Percentiles rank a stretch among this genome's conserved stretches.
Evolutionary conservation across 2,113 vertebrate genomes (phyloP).

Genomic region (Clupea harengus): DNA sequence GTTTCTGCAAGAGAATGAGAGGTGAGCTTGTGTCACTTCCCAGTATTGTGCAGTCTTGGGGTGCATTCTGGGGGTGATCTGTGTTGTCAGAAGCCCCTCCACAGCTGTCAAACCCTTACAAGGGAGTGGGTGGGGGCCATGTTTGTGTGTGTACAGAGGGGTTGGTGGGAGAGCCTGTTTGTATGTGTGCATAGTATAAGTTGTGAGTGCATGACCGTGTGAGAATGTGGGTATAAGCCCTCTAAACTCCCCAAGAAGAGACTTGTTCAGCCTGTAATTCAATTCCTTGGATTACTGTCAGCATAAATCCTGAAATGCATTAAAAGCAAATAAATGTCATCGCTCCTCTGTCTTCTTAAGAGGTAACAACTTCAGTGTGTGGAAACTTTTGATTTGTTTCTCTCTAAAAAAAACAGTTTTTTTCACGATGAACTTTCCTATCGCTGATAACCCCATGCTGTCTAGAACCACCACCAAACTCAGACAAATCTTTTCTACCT

Average conservation of each 20-base stretch:
- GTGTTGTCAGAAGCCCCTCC: slow-evolving; percentile 66
- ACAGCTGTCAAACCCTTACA: slow-evolving; percentile 67
- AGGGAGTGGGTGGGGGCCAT: slow-evolving; percentile 47
- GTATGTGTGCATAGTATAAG: background rate
- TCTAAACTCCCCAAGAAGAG: background rate
- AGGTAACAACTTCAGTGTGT: background rate
- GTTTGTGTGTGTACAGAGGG: slow-evolving; percentile 34
- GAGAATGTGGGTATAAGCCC: background rate
- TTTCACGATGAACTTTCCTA: background rate
- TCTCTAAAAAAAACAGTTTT: background rate
- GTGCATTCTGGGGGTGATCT: slow-evolving; percentile 73
- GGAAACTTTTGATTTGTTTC: slow-evolving; percentile 3
- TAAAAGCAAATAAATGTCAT: background rate
- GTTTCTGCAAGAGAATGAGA: slow-evolving; percentile 60
- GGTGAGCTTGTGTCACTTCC: slow-evolving; percentile 65
- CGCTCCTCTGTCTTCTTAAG: background rate
- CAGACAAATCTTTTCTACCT: background rate
- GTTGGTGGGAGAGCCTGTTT: background rate
- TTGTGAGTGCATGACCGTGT: background rate
- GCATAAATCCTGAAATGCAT: slow-evolving; percentile 14
- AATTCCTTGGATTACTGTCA: background rate
- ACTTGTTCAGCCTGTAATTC: background rate
- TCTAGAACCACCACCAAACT: background rate
- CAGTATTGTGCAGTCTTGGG: slow-evolving; percentile 66
- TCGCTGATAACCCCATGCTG: background rate